Conservation (phyloP, 2,113 vertebrate genomes). For the Antechinus stuartii region DNA sequence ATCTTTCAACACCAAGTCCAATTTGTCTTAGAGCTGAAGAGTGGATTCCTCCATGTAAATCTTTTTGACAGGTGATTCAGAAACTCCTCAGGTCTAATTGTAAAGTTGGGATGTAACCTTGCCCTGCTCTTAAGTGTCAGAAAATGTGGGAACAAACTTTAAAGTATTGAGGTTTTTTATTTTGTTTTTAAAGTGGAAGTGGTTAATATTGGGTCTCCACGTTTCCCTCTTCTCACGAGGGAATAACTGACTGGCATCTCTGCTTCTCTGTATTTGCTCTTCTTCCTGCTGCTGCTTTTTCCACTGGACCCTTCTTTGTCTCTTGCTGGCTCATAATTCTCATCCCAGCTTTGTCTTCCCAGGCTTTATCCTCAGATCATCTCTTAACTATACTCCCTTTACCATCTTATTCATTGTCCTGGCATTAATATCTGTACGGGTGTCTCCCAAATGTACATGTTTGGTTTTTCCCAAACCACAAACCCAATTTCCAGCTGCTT, state of each 20-base stretch:
- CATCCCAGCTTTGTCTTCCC: too few relatives aligned
- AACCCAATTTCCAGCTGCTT: neutral
- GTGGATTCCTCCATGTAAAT: neutral
- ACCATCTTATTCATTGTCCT: neutral
- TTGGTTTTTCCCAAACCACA: neutral
- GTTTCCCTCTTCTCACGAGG: neutral
- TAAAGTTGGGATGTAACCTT: too few relatives aligned
- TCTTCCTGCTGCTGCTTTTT: neutral
- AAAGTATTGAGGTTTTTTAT: neutral
- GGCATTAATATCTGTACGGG: neutral
- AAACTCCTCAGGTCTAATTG: neutral
- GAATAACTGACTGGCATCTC: neutral
- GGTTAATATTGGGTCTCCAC: neutral
- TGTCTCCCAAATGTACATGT: neutral
- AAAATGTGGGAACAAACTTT: neutral
- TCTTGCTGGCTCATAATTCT: neutral
- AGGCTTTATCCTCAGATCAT: neutral
- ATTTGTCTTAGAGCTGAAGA: neutral
- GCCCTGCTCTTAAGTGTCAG: neutral
- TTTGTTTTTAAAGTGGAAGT: neutral
- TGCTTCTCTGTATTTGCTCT: neutral
- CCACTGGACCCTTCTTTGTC: neutral
- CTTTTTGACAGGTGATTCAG: neutral
- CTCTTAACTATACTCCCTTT: neutral
- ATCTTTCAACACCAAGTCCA: neutral